Conservation (phyloP, 2,888 invertebrate genomes). For the Netelia inedita region DNA sequence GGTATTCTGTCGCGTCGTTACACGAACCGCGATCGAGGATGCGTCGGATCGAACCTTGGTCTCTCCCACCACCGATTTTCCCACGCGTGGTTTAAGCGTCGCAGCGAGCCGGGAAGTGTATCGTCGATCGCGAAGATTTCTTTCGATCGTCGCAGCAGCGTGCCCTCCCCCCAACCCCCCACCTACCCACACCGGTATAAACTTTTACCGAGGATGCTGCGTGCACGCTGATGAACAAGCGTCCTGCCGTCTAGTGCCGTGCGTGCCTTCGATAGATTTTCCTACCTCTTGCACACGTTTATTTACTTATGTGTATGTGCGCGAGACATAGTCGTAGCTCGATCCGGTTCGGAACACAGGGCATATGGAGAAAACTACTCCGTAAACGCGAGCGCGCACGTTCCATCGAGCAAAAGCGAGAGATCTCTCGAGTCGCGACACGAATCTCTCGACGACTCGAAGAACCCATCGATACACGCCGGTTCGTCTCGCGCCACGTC, state of each 20-base stretch:
- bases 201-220: conserved; percentile 46
- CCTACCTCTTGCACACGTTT: conserved; percentile 28
- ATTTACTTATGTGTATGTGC: not conserved
- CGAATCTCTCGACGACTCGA: conserved; percentile 42
- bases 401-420: conserved; percentile 40
- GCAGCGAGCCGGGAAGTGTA: conserved; percentile 69
- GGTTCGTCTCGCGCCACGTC: conserved; percentile 33
- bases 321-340: conserved; percentile 7
- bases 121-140: conserved; percentile 63
- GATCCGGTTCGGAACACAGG: conserved; percentile 54
- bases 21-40: conserved; percentile 16
- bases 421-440: conserved; percentile 57
- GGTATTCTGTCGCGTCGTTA: conserved; percentile 39
- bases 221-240: conserved; percentile 70
- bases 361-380: conserved; percentile 19
- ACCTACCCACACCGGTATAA: conserved; percentile 12
- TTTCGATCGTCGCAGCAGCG: conserved; percentile 16
- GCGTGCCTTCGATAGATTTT: conserved; percentile 69
- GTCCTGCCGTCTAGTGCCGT: conserved; percentile 79
- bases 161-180: not conserved
- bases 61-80: conserved; percentile 80
- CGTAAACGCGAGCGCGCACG: conserved; percentile 38
- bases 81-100: conserved; percentile 78
- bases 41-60: conserved; percentile 40
- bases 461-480: conserved; percentile 22